Evolutionary conservation across 2,797 vertebrate genomes (phyloP).

Genomic region (Gorsachius magnificus): DNA sequence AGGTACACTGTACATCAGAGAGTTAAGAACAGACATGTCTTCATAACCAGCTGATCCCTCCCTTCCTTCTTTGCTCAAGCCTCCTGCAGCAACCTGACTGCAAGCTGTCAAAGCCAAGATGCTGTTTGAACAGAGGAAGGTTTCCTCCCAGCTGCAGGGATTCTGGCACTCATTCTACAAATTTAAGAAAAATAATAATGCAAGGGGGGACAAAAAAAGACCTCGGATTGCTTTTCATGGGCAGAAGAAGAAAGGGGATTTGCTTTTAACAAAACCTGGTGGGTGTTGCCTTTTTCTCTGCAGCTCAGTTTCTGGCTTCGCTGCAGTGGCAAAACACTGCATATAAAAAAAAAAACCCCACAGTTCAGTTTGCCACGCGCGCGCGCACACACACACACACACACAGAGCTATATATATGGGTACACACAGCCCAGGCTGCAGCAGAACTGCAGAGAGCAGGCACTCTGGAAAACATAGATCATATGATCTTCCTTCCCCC

Average conservation of each 20-base stretch:
- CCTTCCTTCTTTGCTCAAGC: background rate
- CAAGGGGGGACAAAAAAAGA: background rate
- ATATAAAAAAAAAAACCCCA: slow-evolving; percentile 53
- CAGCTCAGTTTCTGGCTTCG: slow-evolving; percentile 57
- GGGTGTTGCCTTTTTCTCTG: slow-evolving; percentile 60
- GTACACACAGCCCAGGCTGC: slow-evolving; percentile 48
- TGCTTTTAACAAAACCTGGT: background rate
- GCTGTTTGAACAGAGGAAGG: slow-evolving; percentile 7
- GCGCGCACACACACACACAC: background rate
- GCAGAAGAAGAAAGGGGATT: background rate
- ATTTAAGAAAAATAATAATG: slow-evolving; percentile 33
- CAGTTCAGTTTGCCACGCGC: background rate
- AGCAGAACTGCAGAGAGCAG: slow-evolving; percentile 67
- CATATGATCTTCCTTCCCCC: slow-evolving; percentile 70
- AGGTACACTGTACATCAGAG: background rate
- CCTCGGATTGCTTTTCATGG: background rate
- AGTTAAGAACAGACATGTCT: slow-evolving; percentile 19
- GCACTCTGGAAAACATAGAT: slow-evolving; percentile 74
- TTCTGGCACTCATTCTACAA: slow-evolving; percentile 32
- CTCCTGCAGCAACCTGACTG: slow-evolving; percentile 42
- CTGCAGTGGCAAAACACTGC: slow-evolving; percentile 72
- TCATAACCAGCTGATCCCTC: background rate
- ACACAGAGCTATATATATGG: background rate
- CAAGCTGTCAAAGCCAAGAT: slow-evolving; percentile 32
- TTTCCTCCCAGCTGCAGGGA: slow-evolving; percentile 53